phyloP scores from a whole-genome alignment of 2,113 vertebrate genomes.

The Edolisoma coerulescens region DNA sequence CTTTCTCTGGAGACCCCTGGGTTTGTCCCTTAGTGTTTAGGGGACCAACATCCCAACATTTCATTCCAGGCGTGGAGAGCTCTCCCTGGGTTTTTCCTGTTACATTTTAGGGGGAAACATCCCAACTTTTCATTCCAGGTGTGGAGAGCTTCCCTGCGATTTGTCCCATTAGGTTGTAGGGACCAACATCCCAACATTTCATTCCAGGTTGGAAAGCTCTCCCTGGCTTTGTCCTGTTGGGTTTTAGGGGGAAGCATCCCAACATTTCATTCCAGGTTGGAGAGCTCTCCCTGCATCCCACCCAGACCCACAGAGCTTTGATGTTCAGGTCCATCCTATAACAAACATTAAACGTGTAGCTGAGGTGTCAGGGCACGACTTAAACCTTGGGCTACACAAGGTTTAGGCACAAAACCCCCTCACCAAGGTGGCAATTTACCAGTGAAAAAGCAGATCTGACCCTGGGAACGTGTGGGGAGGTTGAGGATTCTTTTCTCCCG shows the following conservation, averaged over 20 bases:
- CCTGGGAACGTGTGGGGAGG: background rate
- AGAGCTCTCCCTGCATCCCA: background rate
- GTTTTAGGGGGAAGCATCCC: no score
- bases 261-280: no score
- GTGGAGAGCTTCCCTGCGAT: no score
- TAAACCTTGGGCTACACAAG: background rate
- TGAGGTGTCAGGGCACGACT: background rate
- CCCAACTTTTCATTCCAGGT: background rate
- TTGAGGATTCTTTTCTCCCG: background rate
- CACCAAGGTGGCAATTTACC: background rate
- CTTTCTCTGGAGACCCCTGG: background rate
- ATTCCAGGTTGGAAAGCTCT: background rate
- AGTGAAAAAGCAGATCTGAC: background rate
- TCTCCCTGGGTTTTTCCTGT: background rate
- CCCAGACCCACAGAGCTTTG: background rate
- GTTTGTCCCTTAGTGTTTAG: background rate
- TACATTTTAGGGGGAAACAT: accelerated
- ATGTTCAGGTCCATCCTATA: background rate
- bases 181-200: background rate
- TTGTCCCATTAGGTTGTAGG: background rate
- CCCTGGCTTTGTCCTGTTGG: background rate
- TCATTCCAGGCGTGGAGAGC: background rate
- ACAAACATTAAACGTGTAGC: background rate
- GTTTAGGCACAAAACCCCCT: background rate
- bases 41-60: background rate